A percentile compares a stretch with the other conserved stretches of the same genome.
Evolutionary conservation across 2,113 vertebrate genomes (phyloP).

Genomic region (Tragelaphus imberbis): DNA sequence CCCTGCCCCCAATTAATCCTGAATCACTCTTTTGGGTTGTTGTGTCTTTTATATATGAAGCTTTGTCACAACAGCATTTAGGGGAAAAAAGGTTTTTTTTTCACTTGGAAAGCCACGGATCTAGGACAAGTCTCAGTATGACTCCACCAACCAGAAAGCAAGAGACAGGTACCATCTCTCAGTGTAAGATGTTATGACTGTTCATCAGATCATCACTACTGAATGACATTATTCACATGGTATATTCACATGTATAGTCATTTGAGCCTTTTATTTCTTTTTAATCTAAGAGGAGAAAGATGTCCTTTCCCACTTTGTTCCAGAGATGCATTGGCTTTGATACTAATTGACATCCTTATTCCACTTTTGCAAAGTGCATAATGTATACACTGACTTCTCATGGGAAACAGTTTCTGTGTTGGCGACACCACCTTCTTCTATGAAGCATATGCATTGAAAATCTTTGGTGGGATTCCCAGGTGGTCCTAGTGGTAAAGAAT

Average conservation of each 20-base stretch:
- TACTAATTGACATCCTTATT: neutral
- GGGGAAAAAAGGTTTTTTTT: neutral
- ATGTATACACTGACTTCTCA: neutral
- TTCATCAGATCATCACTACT: neutral
- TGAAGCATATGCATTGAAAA: neutral
- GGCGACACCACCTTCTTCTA: neutral
- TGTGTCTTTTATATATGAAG: neutral
- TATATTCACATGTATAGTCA: too few relatives aligned
- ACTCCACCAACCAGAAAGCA: neutral
- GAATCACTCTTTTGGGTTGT: neutral
- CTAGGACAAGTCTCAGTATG: neutral
- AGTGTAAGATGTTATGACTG: accelerated
- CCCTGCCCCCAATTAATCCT: neutral
- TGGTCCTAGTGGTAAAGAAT: neutral
- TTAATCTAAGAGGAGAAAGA: neutral
- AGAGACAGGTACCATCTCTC: neutral
- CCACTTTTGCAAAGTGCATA: neutral
- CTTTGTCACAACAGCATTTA: neutral
- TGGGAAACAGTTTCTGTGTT: neutral
- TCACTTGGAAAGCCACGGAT: neutral
- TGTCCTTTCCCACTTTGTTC: neutral
- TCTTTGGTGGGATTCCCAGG: neutral
- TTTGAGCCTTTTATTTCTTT: neutral
- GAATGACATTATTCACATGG: neutral
- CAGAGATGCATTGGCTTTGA: neutral